phyloP scores from a whole-genome alignment of 1,140 invertebrate genomes.

The Calliphora vicina region DNA sequence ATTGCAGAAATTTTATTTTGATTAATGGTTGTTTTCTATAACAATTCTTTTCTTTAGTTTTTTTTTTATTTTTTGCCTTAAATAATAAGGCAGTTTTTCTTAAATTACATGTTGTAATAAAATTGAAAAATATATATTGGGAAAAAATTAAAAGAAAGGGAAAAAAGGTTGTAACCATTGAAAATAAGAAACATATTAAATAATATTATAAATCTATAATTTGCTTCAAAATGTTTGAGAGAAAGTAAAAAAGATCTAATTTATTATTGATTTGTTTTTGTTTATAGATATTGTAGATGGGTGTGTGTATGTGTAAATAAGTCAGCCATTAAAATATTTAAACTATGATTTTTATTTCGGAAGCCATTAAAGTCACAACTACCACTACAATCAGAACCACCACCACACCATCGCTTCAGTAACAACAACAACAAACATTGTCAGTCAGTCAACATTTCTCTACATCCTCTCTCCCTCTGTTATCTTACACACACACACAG shows the following conservation, averaged over 20 bases:
- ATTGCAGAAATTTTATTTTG: slow-evolving; percentile 2
- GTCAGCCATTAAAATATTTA: slow-evolving; percentile 59
- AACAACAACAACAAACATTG: slow-evolving; percentile 30
- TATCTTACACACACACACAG: neutral
- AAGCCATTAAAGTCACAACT: slow-evolving; percentile 61
- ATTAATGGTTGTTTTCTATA: slow-evolving; percentile 26
- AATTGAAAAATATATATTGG: neutral
- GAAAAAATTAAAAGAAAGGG: neutral
- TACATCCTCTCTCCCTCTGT: neutral
- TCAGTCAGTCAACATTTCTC: slow-evolving; percentile 6
- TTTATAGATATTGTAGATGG: no score
- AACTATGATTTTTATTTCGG: slow-evolving; percentile 61
- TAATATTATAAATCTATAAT: neutral
- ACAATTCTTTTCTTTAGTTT: neutral
- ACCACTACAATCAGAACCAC: slow-evolving; percentile 38
- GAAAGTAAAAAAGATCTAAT: no score
- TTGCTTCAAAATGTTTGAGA: no score
- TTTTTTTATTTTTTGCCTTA: neutral
- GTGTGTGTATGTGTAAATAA: slow-evolving; percentile 43
- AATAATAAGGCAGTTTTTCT: neutral
- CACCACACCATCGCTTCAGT: slow-evolving; percentile 37
- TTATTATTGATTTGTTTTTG: no score
- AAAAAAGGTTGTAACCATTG: neutral
- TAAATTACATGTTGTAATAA: slow-evolving; percentile 14
- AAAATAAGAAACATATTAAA: slow-evolving; percentile 17